Evolutionary conservation across 1,140 invertebrate genomes (phyloP), one percentile per base, ranked within the genome.

Genomic region (Epicauta chinensis): DNA sequence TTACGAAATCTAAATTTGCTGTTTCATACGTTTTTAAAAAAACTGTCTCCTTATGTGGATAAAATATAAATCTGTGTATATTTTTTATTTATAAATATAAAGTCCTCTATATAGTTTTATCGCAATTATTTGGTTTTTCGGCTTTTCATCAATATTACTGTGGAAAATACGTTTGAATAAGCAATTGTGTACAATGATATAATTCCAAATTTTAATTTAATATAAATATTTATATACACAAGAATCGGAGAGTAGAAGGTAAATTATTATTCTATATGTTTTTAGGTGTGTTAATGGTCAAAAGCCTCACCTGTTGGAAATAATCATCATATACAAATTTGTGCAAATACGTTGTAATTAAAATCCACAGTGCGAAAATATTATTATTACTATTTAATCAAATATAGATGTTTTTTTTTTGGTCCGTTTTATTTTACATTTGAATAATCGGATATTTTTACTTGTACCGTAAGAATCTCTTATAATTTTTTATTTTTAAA

Each of bases 81-180:
- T 34, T 47, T 47, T 47, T 47, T 23, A 23, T 23, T 5, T 23
- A 23, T n/a, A n/a, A n/a, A n/a, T n/a, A n/a, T n/a, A 23, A 23
- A 23, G 7, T 23, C 23, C 23, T 23, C 23, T 5, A 23, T 23
- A 23, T 23, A 23, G 4, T 23, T 23, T 23, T 23, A 23, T 23
- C 4, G 7, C 23, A 23, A 23, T 23, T 23, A 23, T 23, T 23
- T 29, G 16, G 23, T 41, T 38, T 50, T 54, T 35, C 35, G 45
- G 44, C 16, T 47, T 32, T 53, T 23, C 37, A 40, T 55, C 56
- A 50, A 41, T 29, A 47, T 51, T 58, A 58, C 56, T 58, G 56
- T 46, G 56, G 46, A 58, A 58, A 51, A 58, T 51, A 58, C 51
- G 43, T 49, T 43, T 49, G 37, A 36, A 54, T 58, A 39, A 58